These are phyloP conservation scores for Coracopsis vasa DNA, from an alignment of 2,113 vertebrate species.

Conservation along the genomic window DNA sequence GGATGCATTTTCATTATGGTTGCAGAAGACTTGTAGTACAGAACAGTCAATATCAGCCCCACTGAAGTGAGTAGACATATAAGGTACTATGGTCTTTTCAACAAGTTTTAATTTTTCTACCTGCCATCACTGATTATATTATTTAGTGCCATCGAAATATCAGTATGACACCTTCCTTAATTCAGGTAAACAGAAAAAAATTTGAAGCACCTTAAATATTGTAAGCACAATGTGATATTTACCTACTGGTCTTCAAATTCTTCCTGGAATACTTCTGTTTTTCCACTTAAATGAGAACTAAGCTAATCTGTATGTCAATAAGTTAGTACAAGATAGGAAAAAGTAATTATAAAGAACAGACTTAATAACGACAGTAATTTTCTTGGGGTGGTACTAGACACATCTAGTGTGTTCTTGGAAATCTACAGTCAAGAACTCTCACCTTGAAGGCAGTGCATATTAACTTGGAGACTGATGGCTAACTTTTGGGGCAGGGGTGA, in stretches of 20 bases:
- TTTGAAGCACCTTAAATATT: not conserved
- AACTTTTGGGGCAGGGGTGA: not conserved
- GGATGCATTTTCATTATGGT: not conserved
- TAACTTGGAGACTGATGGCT: not conserved
- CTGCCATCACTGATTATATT: not conserved
- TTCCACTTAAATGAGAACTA: not conserved
- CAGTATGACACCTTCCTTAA: not conserved
- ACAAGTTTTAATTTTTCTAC: not conserved
- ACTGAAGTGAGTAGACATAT: not conserved
- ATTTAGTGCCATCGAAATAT: not conserved
- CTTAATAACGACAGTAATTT: not conserved
- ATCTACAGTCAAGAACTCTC: not conserved
- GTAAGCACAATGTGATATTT: not conserved
- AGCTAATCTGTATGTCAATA: not conserved
- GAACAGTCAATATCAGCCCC: not conserved
- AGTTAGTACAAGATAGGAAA: not conserved
- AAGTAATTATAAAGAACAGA: not conserved
- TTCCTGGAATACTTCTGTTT: not conserved
- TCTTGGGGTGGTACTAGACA: not conserved
- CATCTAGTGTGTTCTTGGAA: not conserved
- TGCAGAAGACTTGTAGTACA: not conserved
- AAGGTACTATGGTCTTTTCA: not conserved
- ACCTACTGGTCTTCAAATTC: not conserved
- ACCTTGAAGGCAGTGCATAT: not conserved
- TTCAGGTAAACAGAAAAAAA: not conserved